Percentiles rank a stretch among this genome's conserved stretches.
Evolutionary conservation across 2,113 vertebrate species (phyloP).

Genomic region (Spizaetus ornatus): DNA sequence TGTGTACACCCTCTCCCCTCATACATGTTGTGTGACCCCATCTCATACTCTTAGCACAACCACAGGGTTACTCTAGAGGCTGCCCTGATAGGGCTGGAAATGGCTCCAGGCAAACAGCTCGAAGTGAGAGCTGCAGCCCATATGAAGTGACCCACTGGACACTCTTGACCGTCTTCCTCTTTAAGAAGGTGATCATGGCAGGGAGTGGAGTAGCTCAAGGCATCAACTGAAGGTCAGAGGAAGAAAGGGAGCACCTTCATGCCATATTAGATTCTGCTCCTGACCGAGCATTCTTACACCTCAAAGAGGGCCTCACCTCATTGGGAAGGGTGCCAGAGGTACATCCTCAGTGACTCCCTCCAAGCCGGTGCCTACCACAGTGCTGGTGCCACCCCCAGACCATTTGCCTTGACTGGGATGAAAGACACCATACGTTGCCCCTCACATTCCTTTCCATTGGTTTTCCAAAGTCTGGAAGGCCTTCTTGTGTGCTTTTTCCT

Average conservation of each 20-base stretch:
- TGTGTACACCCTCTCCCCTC: background rate
- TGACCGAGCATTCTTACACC: background rate
- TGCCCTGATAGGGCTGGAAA: background rate
- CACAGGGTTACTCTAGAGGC: background rate
- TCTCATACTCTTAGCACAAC: background rate
- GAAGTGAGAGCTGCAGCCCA: background rate
- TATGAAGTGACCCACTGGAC: background rate
- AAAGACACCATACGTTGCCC: background rate
- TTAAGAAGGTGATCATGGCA: background rate
- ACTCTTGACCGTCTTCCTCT: background rate
- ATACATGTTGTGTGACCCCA: background rate
- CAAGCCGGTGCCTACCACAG: background rate
- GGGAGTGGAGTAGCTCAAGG: background rate
- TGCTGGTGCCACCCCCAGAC: background rate
- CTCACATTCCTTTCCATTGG: background rate
- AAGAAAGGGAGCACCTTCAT: background rate
- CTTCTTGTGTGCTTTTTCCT: background rate
- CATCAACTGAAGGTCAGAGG: background rate
- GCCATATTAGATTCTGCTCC: background rate
- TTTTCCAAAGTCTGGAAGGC: background rate
- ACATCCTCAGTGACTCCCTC: background rate
- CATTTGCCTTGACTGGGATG: background rate
- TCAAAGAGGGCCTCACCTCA: background rate
- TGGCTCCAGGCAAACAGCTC: background rate
- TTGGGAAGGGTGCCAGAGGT: background rate